Evolutionary conservation across 2,797 vertebrate species (phyloP).

Genomic region (Sebastes steindachneri): DNA sequence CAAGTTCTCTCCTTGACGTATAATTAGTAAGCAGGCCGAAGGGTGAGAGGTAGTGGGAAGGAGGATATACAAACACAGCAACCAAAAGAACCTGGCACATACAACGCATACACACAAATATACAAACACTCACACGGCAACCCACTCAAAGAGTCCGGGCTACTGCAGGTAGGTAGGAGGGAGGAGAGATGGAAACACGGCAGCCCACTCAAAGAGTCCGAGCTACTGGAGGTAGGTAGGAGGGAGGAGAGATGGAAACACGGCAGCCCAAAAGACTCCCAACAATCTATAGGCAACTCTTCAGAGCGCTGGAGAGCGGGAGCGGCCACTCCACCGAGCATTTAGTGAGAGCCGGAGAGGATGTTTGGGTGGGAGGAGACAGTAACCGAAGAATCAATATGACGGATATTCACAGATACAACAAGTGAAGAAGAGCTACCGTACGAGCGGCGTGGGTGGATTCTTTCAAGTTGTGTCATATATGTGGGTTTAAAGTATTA

Average conservation of each 20-base stretch:
- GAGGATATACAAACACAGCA: background rate
- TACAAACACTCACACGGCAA: background rate
- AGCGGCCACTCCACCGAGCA: constrained; percentile 32
- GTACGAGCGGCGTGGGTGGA: constrained; percentile 21
- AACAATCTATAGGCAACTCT: constrained; percentile 34
- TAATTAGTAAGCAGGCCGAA: background rate
- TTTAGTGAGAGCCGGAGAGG: constrained; percentile 15
- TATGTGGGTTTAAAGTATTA: constrained; percentile 8
- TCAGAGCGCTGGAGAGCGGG: background rate
- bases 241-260: constrained; percentile 25
- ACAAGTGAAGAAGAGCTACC: constrained; percentile 15
- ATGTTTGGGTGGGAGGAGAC: constrained; percentile 51
- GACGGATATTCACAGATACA: constrained; percentile 17
- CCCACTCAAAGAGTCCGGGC: background rate
- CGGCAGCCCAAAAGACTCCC: constrained; percentile 8
- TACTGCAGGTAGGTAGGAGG: too few relatives aligned
- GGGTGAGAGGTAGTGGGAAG: background rate
- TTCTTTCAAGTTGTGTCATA: constrained; percentile 2
- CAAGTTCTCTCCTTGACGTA: background rate
- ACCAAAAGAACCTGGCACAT: constrained; percentile 1
- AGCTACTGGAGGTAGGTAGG: too few relatives aligned
- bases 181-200: background rate
- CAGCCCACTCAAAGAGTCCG: background rate
- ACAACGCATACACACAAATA: background rate
- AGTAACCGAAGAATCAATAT: constrained; percentile 20